phyloP scores from a whole-genome alignment of 1,140 invertebrate species.

The Linepithema humile region DNA sequence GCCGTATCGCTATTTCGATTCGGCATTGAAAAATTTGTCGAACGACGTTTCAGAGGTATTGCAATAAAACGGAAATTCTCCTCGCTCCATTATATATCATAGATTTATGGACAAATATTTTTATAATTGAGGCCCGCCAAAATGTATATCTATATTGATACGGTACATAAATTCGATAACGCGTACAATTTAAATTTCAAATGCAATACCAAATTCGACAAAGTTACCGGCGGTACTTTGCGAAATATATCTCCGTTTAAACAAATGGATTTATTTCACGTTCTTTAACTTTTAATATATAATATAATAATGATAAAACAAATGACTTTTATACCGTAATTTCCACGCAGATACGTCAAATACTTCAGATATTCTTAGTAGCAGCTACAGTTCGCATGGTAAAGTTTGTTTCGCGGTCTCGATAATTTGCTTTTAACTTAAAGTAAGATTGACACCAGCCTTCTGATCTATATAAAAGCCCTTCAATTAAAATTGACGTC shows the following conservation, averaged over 20 bases:
- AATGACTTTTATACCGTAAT: neutral
- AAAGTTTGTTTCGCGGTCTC: conserved; percentile 3
- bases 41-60: conserved; percentile 56
- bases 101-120: conserved; percentile 68
- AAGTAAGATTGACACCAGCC: neutral
- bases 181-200: conserved; percentile 62
- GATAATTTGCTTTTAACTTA: neutral
- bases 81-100: conserved; percentile 55
- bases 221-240: conserved; percentile 15
- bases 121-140: conserved; percentile 60
- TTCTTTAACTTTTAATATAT: conserved; percentile 16
- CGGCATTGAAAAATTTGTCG: conserved; percentile 47
- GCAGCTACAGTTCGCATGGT: neutral
- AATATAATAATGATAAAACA: neutral
- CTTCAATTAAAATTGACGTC: neutral
- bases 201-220: conserved; percentile 32
- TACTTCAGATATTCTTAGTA: neutral
- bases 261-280: conserved; percentile 36
- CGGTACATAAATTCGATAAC: conserved; percentile 40
- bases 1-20: neutral
- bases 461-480: neutral
- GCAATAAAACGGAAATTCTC: conserved; percentile 68
- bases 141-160: conserved; percentile 17
- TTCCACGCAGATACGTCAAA: neutral
- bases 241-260: conserved; percentile 30